A percentile compares a stretch with the other conserved stretches of the same genome.
These are phyloP conservation scores for Sitobion miscanthi DNA, from an alignment of 1,140 invertebrate genomes.

Conservation along the genomic window DNA sequence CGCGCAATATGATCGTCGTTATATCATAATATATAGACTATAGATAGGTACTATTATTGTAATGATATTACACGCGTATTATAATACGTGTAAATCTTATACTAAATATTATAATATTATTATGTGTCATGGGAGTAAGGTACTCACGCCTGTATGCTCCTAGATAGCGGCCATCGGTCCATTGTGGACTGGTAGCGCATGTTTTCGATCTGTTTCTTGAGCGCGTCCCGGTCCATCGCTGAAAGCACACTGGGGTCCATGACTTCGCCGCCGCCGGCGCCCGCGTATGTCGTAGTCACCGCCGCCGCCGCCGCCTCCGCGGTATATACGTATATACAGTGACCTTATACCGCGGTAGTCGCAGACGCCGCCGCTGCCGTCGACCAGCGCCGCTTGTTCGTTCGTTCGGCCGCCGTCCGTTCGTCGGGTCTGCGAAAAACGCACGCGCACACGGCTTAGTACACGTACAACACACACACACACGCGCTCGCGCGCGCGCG, in stretches of 20 bases:
- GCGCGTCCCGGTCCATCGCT: constrained; percentile 95
- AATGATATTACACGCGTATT: too few relatives aligned
- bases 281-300: constrained; percentile 5
- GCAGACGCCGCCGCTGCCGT: constrained; percentile 38
- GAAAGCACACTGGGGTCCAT: constrained; percentile 90
- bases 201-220: constrained; percentile 96
- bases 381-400: constrained; percentile 17
- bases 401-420: not conserved
- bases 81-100: not conserved
- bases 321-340: not conserved
- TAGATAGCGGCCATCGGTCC: constrained; percentile 93
- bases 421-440: constrained; percentile 41
- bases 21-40: too few relatives aligned
- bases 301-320: constrained; percentile 21
- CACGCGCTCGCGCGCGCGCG: not conserved
- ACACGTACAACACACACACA: not conserved
- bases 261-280: constrained; percentile 62
- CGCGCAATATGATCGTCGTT: too few relatives aligned
- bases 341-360: constrained; percentile 6
- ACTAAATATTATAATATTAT: not conserved
- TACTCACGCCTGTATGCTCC: constrained; percentile 94
- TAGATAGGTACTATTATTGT: not conserved
- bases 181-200: constrained; percentile 95
- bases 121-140: not conserved
- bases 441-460: constrained; percentile 20